Evolutionary conservation across 2,888 invertebrate genomes (phyloP).

Genomic region (Sarcophaga caerulescens): DNA sequence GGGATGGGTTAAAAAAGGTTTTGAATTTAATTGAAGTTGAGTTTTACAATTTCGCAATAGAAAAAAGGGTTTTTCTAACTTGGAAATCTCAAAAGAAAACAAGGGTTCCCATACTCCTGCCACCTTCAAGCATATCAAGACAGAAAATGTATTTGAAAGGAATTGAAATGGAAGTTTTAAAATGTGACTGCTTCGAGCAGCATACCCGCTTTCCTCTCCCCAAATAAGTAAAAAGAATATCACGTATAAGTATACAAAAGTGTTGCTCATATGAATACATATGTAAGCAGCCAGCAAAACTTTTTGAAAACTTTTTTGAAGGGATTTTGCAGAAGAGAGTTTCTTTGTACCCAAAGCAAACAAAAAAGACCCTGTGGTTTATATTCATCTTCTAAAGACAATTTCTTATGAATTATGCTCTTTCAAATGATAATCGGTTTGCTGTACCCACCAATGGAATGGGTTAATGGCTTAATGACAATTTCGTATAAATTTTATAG

Average conservation of each 20-base stretch:
- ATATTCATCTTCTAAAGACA: constrained; percentile 9
- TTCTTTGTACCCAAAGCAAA: not conserved
- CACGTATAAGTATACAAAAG: no score
- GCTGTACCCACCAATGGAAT: no score
- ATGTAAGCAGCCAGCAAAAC: not conserved
- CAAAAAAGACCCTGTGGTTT: constrained; percentile 21
- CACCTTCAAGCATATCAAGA: constrained; percentile 8
- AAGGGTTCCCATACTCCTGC: not conserved
- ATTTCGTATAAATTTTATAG: not conserved
- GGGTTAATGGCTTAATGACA: no score
- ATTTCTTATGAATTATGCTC: not conserved
- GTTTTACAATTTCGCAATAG: constrained; percentile 20
- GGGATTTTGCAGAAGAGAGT: constrained; percentile 6
- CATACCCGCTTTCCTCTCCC: not conserved
- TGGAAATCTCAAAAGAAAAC: no score
- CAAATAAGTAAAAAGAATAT: no score
- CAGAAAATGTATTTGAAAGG: constrained; percentile 40
- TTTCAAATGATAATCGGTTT: not conserved
- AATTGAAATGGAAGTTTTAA: constrained; percentile 62
- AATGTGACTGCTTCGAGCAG: constrained; percentile 40
- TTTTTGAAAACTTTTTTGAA: constrained; percentile 29
- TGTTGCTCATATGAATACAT: no score
- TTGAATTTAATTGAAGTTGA: constrained; percentile 68
- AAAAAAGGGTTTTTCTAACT: constrained; percentile 18
- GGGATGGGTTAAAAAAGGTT: constrained; percentile 49